phyloP scores from a whole-genome alignment of 2,113 vertebrate species.

The Saccopteryx bilineata region DNA sequence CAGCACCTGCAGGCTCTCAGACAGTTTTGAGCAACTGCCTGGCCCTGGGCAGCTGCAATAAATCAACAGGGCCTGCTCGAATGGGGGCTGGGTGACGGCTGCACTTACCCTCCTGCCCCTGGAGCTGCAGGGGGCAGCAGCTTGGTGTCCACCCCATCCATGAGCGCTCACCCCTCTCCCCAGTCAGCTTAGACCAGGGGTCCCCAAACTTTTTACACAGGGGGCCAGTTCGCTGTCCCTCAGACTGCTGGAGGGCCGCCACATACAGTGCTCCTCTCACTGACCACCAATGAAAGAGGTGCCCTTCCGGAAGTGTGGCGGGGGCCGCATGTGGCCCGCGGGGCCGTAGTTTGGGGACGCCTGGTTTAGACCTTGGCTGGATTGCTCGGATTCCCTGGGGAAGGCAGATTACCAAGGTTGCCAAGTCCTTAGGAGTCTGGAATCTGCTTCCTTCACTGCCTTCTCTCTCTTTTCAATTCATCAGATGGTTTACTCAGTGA shows the following conservation, averaged over 20 bases:
- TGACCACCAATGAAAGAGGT: no score
- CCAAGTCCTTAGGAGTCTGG: neutral
- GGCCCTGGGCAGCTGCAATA: neutral
- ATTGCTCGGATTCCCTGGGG: neutral
- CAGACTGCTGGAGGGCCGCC: no score
- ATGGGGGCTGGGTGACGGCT: accelerated
- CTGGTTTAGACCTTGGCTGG: neutral
- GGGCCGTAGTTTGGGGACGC: no score
- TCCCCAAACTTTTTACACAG: no score
- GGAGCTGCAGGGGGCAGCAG: accelerated
- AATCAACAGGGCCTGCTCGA: neutral
- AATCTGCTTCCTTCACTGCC: neutral
- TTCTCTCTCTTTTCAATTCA: neutral
- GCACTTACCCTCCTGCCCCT: no score
- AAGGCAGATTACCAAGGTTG: neutral
- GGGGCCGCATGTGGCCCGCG: no score
- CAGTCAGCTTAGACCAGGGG: neutral
- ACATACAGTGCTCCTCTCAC: no score
- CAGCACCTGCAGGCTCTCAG: no score
- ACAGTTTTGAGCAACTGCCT: neutral
- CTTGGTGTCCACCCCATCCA: neutral
- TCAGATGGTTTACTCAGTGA: slow-evolving; percentile 10
- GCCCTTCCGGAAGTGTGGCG: no score
- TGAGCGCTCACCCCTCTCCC: neutral
- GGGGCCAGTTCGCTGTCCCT: no score